Percentiles rank a stretch among this genome's conserved stretches.
Evolutionary conservation across 2,797 vertebrate genomes (phyloP).

Genomic region (Poeciliopsis infans): DNA sequence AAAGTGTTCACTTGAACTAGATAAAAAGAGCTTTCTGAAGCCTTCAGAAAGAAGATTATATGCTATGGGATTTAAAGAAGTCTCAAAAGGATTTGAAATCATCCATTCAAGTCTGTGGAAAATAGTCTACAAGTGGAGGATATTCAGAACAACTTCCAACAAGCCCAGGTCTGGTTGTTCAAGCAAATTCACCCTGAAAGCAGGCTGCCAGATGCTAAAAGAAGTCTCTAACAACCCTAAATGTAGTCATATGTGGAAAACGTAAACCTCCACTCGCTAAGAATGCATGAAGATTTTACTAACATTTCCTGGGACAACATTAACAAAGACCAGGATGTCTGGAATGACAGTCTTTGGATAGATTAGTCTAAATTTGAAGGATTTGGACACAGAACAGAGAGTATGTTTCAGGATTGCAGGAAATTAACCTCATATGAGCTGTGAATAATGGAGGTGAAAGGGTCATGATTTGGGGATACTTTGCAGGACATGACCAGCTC

Average conservation of each 20-base stretch:
- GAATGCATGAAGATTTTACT: not conserved
- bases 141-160: not conserved
- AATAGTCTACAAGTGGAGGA: not conserved
- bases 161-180: not conserved
- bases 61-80: not conserved
- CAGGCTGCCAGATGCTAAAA: not conserved
- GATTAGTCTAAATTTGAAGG: not conserved
- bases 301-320: not conserved
- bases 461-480: too few relatives aligned
- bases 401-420: not conserved
- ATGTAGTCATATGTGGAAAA: not conserved
- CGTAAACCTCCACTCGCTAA: not conserved
- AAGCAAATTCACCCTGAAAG: not conserved
- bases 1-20: too few relatives aligned
- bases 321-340: not conserved
- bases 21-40: not conserved
- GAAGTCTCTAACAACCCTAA: not conserved
- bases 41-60: not conserved
- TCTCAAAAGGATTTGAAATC: constrained; percentile 1
- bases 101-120: not conserved
- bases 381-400: not conserved
- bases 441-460: too few relatives aligned
- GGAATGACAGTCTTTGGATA: not conserved
- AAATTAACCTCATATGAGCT: not conserved
- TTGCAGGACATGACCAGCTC: not conserved